phyloP scores from a whole-genome alignment of 1,140 invertebrate genomes.

The Lepeophtheirus salmonis region DNA sequence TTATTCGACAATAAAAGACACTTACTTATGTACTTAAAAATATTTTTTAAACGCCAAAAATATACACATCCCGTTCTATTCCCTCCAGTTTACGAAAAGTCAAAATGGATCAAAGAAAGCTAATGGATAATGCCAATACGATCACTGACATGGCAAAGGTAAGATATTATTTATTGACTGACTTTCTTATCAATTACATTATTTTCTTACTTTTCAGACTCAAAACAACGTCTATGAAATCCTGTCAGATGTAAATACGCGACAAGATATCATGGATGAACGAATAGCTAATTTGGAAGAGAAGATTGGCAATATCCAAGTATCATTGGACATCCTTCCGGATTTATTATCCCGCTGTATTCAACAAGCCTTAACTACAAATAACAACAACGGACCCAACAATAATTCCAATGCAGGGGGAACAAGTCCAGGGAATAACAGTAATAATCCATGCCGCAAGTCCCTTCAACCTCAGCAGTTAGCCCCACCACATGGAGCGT shows the following conservation, averaged over 20 bases:
- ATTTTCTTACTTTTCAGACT: slow-evolving; percentile 45
- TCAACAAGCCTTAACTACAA: slow-evolving; percentile 4
- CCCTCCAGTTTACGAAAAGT: slow-evolving; percentile 80
- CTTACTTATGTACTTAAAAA: no score
- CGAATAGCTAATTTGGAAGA: slow-evolving; percentile 65
- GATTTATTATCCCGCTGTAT: slow-evolving; percentile 46
- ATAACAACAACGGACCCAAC: not conserved
- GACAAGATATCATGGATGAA: slow-evolving; percentile 74
- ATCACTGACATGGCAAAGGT: slow-evolving; percentile 99
- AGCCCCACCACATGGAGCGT: not conserved
- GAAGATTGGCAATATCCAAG: slow-evolving; percentile 51
- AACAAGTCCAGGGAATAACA: no score
- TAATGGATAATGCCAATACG: slow-evolving; percentile 97
- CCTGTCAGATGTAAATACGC: slow-evolving; percentile 79
- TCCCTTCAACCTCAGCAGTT: not conserved
- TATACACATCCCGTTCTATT: no score
- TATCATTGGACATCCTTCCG: slow-evolving; percentile 58
- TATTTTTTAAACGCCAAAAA: no score
- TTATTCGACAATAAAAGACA: no score
- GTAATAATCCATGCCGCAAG: no score
- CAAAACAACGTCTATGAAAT: slow-evolving; percentile 93
- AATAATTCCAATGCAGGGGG: no score
- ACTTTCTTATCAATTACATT: not conserved
- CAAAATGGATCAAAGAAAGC: slow-evolving; percentile 97
- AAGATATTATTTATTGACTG: slow-evolving; percentile 26